Conservation (phyloP, 2,888 invertebrate genomes). For the Rotaria macrura region DNA sequence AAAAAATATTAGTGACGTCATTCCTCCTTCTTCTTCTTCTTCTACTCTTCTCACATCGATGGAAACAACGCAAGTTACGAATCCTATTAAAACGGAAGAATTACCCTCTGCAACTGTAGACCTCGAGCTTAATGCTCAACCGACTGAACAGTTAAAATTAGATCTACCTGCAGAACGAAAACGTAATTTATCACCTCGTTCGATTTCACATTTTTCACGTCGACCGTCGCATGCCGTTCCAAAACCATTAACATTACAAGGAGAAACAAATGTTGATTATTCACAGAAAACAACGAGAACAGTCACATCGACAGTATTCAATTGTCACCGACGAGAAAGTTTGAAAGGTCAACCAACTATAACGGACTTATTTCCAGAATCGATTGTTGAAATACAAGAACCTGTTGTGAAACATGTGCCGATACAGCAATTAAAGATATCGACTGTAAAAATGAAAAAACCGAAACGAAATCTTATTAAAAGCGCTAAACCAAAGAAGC, state of each 20-base stretch:
- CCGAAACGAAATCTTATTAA: not conserved
- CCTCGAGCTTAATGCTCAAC: not conserved
- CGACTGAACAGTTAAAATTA: not conserved
- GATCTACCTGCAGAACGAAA: not conserved
- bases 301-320: not conserved
- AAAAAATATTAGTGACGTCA: conserved; percentile 4
- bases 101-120: not conserved
- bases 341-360: not conserved
- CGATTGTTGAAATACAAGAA: not conserved
- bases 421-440: not conserved
- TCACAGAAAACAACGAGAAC: not conserved
- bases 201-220: not conserved
- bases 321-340: not conserved
- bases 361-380: not conserved
- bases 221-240: not conserved
- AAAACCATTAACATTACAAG: not conserved
- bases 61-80: not conserved
- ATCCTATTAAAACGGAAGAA: not conserved
- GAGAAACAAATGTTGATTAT: not conserved
- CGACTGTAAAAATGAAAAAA: not conserved
- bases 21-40: not conserved
- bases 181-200: not conserved
- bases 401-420: not conserved
- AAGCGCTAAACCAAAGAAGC: not conserved
- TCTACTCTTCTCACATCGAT: not conserved